Evolutionary conservation across 2,797 vertebrate genomes (phyloP).

Genomic region (Myripristis jacobus): DNA sequence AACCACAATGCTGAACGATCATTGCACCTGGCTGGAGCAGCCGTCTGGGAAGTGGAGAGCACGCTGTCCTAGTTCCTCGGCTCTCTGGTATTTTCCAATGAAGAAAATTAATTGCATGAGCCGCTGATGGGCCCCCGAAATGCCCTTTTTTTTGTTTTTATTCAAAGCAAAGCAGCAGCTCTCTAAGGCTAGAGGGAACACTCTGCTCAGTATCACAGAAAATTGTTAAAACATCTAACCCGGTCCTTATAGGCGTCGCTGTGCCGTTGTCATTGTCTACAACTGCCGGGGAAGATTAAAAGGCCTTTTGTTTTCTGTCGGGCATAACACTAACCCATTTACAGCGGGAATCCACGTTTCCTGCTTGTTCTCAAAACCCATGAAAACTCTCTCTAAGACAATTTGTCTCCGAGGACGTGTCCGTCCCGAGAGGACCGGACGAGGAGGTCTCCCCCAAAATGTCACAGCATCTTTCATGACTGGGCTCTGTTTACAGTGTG

Average conservation of each 20-base stretch:
- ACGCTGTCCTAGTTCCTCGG: slow-evolving; percentile 56
- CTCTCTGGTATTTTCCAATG: slow-evolving; percentile 46
- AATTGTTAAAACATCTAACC: slow-evolving; percentile 34
- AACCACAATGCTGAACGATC: slow-evolving; percentile 27
- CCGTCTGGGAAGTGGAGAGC: slow-evolving; percentile 27
- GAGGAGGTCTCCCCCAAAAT: slow-evolving; percentile 20
- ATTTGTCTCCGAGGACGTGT: slow-evolving; percentile 5
- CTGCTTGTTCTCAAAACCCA: slow-evolving; percentile 28
- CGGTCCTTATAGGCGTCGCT: slow-evolving; percentile 24
- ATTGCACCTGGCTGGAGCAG: slow-evolving; percentile 50
- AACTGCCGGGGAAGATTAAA: slow-evolving; percentile 47
- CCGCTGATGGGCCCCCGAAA: slow-evolving; percentile 50
- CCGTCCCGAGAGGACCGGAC: slow-evolving; percentile 17
- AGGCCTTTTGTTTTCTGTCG: slow-evolving; percentile 6
- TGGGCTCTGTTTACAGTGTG: slow-evolving; percentile 48
- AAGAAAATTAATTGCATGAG: slow-evolving; percentile 53
- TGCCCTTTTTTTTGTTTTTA: slow-evolving; percentile 58
- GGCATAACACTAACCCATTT: slow-evolving; percentile 35
- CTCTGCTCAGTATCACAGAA: slow-evolving; percentile 28
- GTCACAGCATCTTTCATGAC: slow-evolving; percentile 38
- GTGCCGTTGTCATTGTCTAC: slow-evolving; percentile 40
- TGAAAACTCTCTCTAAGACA: slow-evolving; percentile 4
- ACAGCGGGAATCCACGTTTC: slow-evolving; percentile 14
- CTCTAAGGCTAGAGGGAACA: slow-evolving; percentile 16
- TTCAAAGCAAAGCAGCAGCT: slow-evolving; percentile 48